These are phyloP conservation scores for Bettongia penicillata DNA, from an alignment of 2,113 vertebrate species.

Conservation along the genomic window DNA sequence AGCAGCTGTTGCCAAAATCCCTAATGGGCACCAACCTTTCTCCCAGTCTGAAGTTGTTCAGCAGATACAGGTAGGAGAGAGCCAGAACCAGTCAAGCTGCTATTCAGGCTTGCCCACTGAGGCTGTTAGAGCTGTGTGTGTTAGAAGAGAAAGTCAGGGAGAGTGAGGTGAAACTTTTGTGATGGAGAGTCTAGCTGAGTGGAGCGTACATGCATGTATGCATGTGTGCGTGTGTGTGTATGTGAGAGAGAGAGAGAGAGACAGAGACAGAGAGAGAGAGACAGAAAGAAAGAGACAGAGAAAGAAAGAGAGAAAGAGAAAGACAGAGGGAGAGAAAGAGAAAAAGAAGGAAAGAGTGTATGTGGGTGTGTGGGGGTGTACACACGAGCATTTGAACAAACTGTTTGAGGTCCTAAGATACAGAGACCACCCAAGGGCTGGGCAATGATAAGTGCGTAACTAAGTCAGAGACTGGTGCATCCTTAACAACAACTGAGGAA, in stretches of 20 bases:
- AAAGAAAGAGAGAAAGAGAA: no score
- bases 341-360: no score
- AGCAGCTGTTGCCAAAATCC: not conserved
- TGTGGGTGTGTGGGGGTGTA: no score
- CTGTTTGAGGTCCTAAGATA: not conserved
- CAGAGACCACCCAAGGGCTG: not conserved
- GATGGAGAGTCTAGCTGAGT: not conserved
- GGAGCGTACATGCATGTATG: no score
- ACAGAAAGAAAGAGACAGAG: no score
- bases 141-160: not conserved
- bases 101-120: not conserved
- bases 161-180: not conserved
- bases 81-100: not conserved
- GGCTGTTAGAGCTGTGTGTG: not conserved
- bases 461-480: not conserved
- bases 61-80: not conserved
- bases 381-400: not conserved
- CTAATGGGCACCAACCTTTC: not conserved
- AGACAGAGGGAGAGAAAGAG: no score
- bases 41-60: not conserved
- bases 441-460: not conserved
- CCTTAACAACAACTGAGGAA: not conserved
- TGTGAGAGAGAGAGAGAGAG: no score
- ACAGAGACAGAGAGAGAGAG: no score
- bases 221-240: no score